Conservation (phyloP, 2,888 invertebrate genomes). For the Nesidiocoris tenuis region DNA sequence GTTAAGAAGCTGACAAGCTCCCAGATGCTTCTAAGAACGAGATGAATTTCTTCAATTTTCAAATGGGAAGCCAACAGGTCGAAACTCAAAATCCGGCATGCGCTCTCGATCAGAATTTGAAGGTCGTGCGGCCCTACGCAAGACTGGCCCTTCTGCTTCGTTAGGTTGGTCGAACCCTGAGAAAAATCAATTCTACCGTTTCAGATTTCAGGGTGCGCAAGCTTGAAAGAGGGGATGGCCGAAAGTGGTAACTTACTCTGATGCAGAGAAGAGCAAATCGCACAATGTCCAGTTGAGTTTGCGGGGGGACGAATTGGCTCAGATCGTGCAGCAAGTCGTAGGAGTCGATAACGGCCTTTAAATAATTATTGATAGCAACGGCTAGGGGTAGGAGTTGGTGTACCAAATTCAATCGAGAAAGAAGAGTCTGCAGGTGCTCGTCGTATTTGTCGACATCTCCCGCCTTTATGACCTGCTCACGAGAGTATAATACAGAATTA, state of each 20-base stretch:
- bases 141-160: not conserved
- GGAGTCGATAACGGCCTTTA: conserved; percentile 1
- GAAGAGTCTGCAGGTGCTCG: conserved; percentile 11
- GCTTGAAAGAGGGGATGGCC: no score
- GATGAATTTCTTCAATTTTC: conserved; percentile 35
- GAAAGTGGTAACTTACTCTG: conserved; percentile 16
- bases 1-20: conserved; percentile 29
- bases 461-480: not conserved
- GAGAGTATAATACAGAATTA: no score
- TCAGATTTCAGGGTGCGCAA: not conserved
- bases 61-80: conserved; percentile 42
- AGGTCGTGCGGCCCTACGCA: conserved; percentile 40
- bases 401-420: conserved; percentile 16
- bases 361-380: conserved; percentile 22
- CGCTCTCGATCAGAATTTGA: conserved; percentile 46
- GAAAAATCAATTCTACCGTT: not conserved
- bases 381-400: conserved; percentile 21
- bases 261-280: conserved; percentile 21
- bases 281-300: conserved; percentile 22
- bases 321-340: not conserved
- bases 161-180: not conserved
- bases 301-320: not conserved
- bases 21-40: conserved; percentile 24
- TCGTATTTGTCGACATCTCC: conserved; percentile 14
- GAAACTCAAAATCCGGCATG: conserved; percentile 42